Percentiles rank a stretch among this genome's conserved stretches.
Evolutionary conservation across 2,797 vertebrate genomes (phyloP).

Genomic region (Coranthus polyacanthus): DNA sequence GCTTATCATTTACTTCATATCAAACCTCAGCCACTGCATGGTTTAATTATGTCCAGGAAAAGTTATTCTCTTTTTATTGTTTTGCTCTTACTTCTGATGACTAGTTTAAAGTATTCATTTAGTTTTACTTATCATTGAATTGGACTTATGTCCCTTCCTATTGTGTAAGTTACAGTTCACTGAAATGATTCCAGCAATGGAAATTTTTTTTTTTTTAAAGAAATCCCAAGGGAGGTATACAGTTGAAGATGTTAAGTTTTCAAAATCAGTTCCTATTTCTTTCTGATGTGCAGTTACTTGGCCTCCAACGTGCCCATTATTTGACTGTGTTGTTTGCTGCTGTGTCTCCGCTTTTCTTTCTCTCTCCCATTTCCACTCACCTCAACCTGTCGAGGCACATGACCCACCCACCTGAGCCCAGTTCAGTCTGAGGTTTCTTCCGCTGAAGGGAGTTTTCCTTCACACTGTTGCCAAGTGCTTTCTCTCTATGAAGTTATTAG

Average conservation of each 20-base stretch:
- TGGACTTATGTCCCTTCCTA: conserved; percentile 59
- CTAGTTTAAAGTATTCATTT: conserved; percentile 44
- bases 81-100: conserved; percentile 27
- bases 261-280: conserved; percentile 14
- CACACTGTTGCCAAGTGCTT: no score
- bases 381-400: no score
- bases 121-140: conserved; percentile 45
- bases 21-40: conserved; percentile 2
- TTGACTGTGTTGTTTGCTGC: no score
- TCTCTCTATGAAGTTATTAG: no score
- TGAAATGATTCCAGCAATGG: conserved; percentile 44
- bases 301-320: no score
- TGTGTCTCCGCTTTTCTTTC: no score
- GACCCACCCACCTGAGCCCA: no score
- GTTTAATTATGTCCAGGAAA: conserved; percentile 6
- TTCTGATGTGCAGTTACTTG: no score
- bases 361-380: no score
- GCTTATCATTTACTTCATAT: conserved; percentile 19
- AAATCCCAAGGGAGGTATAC: conserved; percentile 25
- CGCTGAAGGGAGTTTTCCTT: no score
- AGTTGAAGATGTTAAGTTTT: conserved; percentile 35
- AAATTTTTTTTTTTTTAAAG: no score
- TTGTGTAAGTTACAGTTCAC: conserved; percentile 59
- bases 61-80: conserved; percentile 3
- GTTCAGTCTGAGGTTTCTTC: no score